Evolutionary conservation across 2,888 invertebrate species (phyloP).

Genomic region (Leptinotarsa peninsularis): DNA sequence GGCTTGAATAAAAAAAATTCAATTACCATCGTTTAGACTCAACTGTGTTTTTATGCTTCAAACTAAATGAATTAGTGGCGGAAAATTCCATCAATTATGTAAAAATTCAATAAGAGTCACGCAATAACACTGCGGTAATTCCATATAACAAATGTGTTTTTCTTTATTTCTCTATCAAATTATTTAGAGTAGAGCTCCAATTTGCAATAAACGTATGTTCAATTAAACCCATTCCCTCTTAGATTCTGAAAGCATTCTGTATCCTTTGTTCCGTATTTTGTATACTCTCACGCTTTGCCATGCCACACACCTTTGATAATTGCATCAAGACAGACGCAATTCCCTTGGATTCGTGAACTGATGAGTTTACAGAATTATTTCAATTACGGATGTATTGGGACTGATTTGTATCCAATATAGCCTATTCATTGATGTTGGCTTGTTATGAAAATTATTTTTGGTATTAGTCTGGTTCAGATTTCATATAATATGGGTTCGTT

Average conservation of each 20-base stretch:
- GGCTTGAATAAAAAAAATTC: too few species aligned
- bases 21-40: too few species aligned
- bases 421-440: neutral
- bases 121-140: too few species aligned
- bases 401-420: neutral
- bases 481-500: too few species aligned
- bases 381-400: neutral
- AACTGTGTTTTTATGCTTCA: too few species aligned
- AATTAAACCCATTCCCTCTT: neutral
- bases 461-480: neutral
- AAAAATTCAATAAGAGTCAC: too few species aligned
- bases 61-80: too few species aligned
- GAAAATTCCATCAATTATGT: too few species aligned
- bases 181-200: neutral
- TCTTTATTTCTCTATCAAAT: too few species aligned
- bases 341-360: neutral
- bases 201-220: neutral
- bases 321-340: neutral
- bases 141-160: too few species aligned
- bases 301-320: neutral
- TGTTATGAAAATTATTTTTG: neutral
- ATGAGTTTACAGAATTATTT: slow-evolving; percentile 1
- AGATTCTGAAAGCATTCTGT: neutral
- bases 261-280: slow-evolving; percentile 5
- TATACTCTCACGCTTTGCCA: neutral